phyloP scores from a whole-genome alignment of 2,797 vertebrate genomes.

The Sparus aurata region DNA sequence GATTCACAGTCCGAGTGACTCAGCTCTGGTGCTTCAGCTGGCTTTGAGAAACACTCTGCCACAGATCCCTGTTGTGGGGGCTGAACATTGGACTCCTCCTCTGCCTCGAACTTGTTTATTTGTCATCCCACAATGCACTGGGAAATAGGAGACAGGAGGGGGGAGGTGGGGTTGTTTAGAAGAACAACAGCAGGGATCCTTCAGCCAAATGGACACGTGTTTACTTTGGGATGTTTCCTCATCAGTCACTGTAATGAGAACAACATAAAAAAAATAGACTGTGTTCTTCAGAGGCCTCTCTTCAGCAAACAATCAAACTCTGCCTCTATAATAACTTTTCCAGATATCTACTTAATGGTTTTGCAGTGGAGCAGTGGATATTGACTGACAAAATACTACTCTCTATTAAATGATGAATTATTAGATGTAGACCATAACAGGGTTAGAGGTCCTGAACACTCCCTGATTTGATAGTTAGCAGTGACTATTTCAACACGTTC shows the following conservation, averaged over 20 bases:
- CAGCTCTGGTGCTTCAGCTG: conserved; percentile 73
- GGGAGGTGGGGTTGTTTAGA: conserved; percentile 50
- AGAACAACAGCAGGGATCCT: conserved; percentile 74
- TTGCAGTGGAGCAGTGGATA: background rate
- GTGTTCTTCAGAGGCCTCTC: conserved; percentile 25
- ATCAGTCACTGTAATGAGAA: conserved; percentile 66
- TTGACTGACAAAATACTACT: conserved; percentile 21
- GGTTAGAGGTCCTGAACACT: conserved; percentile 7
- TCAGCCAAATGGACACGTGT: conserved; percentile 75
- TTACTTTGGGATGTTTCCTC: conserved; percentile 72
- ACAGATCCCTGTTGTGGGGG: conserved; percentile 63
- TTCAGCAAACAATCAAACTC: conserved; percentile 28
- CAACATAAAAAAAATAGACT: conserved; percentile 32
- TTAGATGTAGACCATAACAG: conserved; percentile 2
- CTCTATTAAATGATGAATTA: conserved; percentile 22
- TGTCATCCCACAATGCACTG: conserved; percentile 78
- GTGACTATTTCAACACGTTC: conserved; percentile 5
- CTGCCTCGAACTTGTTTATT: conserved; percentile 71
- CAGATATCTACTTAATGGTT: conserved; percentile 16
- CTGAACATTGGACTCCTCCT: conserved; percentile 73
- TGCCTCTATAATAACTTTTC: conserved; percentile 18
- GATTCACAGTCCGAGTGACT: conserved; percentile 74
- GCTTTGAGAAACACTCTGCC: conserved; percentile 62
- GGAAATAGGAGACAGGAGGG: conserved; percentile 46
- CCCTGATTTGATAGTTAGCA: conserved; percentile 1